Conservation (phyloP, 92 coral and sea anemone genomes). For the Montipora capitata region DNA sequence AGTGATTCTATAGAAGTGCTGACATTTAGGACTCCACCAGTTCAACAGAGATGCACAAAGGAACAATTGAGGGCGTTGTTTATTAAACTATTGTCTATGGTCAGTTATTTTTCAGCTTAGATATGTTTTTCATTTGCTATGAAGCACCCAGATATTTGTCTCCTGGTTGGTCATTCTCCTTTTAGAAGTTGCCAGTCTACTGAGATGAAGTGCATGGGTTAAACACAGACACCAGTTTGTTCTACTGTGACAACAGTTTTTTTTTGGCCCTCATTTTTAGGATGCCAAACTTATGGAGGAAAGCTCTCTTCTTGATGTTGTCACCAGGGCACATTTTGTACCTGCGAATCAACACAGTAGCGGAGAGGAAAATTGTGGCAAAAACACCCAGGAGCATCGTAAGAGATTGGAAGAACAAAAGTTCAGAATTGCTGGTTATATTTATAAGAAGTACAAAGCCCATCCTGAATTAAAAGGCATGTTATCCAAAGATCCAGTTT, state of each 20-base stretch:
- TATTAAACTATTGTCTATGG: constrained; percentile 52
- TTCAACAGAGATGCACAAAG: constrained; percentile 25
- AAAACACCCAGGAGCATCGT: constrained; percentile 30
- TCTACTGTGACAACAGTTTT: background rate
- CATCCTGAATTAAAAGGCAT: constrained; percentile 77
- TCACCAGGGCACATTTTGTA: constrained; percentile 71
- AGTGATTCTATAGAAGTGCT: constrained; percentile 89
- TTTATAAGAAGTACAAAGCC: constrained; percentile 76
- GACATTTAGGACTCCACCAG: constrained; percentile 64
- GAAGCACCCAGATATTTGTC: no score
- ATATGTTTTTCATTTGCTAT: background rate
- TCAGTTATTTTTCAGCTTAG: background rate
- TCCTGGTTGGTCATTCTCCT: no score
- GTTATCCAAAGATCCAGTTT: constrained; percentile 77
- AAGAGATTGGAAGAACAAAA: constrained; percentile 71
- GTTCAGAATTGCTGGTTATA: constrained; percentile 66
- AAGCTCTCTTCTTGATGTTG: constrained; percentile 78
- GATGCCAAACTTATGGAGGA: constrained; percentile 88
- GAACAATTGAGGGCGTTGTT: constrained; percentile 33
- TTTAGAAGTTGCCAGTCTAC: no score
- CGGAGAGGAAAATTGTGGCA: constrained; percentile 5
- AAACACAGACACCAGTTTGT: no score
- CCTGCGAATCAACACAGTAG: background rate
- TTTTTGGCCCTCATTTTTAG: constrained; percentile 47
- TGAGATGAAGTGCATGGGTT: no score